These are phyloP conservation scores for Branchellion lobata DNA, from an alignment of 2,888 invertebrate genomes.

Conservation along the genomic window DNA sequence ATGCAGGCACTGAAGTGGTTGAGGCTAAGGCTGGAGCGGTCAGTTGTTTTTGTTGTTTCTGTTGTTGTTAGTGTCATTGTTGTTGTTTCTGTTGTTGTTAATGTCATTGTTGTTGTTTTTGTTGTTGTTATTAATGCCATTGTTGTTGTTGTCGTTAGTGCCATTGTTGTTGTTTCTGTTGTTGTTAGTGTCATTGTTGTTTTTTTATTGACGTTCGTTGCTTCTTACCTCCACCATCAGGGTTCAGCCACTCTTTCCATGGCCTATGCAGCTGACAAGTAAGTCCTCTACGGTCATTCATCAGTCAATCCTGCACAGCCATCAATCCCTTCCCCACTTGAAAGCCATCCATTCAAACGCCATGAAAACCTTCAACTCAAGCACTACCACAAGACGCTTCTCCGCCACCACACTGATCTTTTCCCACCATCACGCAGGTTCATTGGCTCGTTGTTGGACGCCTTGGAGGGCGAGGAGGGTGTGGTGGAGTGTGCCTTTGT, in stretches of 20 bases:
- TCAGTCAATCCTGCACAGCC: no score
- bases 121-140: neutral
- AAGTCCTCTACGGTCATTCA: constrained; percentile 67
- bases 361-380: no score
- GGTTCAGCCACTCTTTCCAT: constrained; percentile 97
- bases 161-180: neutral
- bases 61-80: neutral
- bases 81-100: no score
- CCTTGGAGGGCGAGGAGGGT: constrained; percentile 80
- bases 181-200: no score
- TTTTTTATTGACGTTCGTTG: neutral
- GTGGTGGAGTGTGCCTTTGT: constrained; percentile 92
- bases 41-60: constrained; percentile 52
- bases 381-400: no score
- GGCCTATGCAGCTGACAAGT: constrained; percentile 91
- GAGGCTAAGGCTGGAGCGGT: constrained; percentile 94
- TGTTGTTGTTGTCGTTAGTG: neutral
- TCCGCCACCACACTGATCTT: no score
- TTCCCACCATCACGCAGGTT: constrained; percentile 76
- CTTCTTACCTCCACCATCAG: constrained; percentile 54
- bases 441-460: constrained; percentile 75
- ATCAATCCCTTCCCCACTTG: no score
- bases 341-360: no score
- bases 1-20: constrained; percentile 97
- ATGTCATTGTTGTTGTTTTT: no score